A percentile compares a stretch with the other conserved stretches of the same genome.
phyloP scores from a whole-genome alignment of 2,113 vertebrate genomes.

The Gnathonemus longibarbis region DNA sequence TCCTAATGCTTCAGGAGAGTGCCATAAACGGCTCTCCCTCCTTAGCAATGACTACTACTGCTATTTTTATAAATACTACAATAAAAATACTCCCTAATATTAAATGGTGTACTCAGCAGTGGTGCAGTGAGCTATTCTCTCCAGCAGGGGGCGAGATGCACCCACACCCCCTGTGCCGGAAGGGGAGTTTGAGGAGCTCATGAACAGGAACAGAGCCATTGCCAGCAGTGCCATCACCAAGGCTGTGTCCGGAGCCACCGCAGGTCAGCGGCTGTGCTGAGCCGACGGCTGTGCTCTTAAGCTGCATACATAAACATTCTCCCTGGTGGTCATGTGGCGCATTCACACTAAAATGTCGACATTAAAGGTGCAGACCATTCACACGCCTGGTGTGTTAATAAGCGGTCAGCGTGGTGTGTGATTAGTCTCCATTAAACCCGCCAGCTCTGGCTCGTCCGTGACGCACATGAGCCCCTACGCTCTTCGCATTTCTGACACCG shows the following conservation, averaged over 20 bases:
- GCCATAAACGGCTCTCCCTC: background rate
- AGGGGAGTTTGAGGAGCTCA: conserved; percentile 83
- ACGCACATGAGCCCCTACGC: background rate
- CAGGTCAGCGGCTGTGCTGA: conserved; percentile 58
- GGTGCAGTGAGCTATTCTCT: background rate
- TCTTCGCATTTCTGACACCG: background rate
- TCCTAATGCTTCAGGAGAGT: background rate
- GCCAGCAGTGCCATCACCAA: conserved; percentile 93
- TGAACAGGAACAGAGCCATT: conserved; percentile 87
- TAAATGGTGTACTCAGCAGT: background rate
- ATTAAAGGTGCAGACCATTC: background rate
- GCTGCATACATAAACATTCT: background rate
- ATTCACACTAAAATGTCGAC: background rate
- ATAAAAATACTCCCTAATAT: background rate
- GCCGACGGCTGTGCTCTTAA: background rate
- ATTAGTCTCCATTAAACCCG: background rate
- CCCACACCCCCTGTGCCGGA: conserved; percentile 54
- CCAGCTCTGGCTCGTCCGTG: background rate
- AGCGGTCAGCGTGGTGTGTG: background rate
- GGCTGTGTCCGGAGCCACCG: conserved; percentile 82
- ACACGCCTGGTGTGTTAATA: background rate
- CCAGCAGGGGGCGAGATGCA: conserved; percentile 61
- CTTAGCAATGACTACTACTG: background rate
- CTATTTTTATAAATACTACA: background rate
- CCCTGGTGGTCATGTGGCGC: background rate